A percentile compares a stretch with the other conserved stretches of the same genome.
Conservation (phyloP, 30 jellyfish, hydroid and myxozoan species). For the Rhopilema esculentum region DNA sequence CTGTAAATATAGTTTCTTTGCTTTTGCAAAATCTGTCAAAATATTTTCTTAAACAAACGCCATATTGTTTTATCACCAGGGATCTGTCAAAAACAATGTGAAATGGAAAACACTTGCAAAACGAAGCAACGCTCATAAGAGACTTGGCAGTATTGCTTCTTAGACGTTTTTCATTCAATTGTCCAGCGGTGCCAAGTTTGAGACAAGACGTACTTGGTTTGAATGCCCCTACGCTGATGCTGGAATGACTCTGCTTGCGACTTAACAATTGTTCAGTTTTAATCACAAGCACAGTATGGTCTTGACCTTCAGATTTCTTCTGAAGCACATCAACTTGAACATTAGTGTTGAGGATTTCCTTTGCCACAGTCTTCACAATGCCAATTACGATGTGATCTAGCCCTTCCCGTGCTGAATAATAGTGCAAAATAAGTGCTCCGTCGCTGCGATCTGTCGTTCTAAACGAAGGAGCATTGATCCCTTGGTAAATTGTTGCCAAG, state of each 20-base stretch:
- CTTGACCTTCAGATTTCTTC: slow-evolving; percentile 46
- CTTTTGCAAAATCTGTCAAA: slow-evolving; percentile 29
- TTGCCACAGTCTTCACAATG: slow-evolving; percentile 86
- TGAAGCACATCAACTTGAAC: slow-evolving; percentile 52
- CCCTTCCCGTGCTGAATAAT: slow-evolving; percentile 83
- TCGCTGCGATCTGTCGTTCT: slow-evolving; percentile 82
- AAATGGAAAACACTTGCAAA: slow-evolving; percentile 81
- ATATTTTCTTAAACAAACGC: slow-evolving; percentile 53
- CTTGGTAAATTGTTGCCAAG: slow-evolving; percentile 84
- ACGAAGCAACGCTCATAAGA: slow-evolving; percentile 71
- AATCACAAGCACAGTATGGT: slow-evolving; percentile 69
- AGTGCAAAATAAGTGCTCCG: slow-evolving; percentile 83
- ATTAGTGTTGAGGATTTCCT: slow-evolving; percentile 67
- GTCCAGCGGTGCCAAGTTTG: slow-evolving; percentile 74
- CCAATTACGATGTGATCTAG: slow-evolving; percentile 84
- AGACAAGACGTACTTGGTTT: slow-evolving; percentile 16
- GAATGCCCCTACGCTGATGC: slow-evolving; percentile 15
- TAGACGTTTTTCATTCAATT: slow-evolving; percentile 33
- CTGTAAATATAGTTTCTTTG: slow-evolving; percentile 43
- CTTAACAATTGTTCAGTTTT: slow-evolving; percentile 13
- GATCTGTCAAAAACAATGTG: slow-evolving; percentile 82
- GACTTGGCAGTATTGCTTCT: slow-evolving; percentile 44
- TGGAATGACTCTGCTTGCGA: slow-evolving; percentile 37
- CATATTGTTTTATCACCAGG: slow-evolving; percentile 67
- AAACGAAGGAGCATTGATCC: slow-evolving; percentile 93